Percentiles rank a stretch among this genome's conserved stretches.
phyloP scores from a whole-genome alignment of 2,113 vertebrate genomes.

The Pimephales promelas region DNA sequence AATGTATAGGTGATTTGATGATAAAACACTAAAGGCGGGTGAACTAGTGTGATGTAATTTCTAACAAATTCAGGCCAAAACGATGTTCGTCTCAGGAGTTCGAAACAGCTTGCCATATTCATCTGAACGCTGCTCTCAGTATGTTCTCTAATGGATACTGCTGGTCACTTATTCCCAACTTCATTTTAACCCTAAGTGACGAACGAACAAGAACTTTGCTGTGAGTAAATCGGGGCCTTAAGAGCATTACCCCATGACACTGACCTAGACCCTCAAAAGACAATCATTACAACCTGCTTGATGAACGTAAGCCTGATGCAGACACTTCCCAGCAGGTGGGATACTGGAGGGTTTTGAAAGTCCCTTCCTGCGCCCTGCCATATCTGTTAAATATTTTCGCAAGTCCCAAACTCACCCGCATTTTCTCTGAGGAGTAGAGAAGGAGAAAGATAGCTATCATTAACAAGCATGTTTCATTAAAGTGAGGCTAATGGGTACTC shows the following conservation, averaged over 20 bases:
- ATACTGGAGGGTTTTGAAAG: background rate
- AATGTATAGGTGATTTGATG: background rate
- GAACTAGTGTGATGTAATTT: too few species aligned
- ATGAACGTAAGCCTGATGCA: too few species aligned
- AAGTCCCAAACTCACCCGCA: slow-evolving; percentile 15
- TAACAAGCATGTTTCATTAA: slow-evolving; percentile 72
- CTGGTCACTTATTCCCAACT: too few species aligned
- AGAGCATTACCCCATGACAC: background rate
- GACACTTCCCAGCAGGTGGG: background rate
- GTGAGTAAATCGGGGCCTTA: too few species aligned
- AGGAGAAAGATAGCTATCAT: slow-evolving; percentile 68
- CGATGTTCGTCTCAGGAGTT: too few species aligned
- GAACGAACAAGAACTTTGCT: too few species aligned
- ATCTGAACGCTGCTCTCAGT: too few species aligned
- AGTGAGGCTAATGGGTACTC: slow-evolving; percentile 71
- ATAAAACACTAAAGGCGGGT: background rate
- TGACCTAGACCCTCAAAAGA: background rate
- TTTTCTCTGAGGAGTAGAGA: slow-evolving; percentile 62
- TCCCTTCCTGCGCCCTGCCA: background rate
- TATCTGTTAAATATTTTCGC: slow-evolving; percentile 17
- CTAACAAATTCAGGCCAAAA: too few species aligned
- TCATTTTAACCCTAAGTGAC: too few species aligned
- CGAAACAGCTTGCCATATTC: too few species aligned
- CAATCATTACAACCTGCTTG: background rate
- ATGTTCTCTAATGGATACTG: too few species aligned